Conservation (phyloP, 1,140 invertebrate species). For the Tachypleus tridentatus region DNA sequence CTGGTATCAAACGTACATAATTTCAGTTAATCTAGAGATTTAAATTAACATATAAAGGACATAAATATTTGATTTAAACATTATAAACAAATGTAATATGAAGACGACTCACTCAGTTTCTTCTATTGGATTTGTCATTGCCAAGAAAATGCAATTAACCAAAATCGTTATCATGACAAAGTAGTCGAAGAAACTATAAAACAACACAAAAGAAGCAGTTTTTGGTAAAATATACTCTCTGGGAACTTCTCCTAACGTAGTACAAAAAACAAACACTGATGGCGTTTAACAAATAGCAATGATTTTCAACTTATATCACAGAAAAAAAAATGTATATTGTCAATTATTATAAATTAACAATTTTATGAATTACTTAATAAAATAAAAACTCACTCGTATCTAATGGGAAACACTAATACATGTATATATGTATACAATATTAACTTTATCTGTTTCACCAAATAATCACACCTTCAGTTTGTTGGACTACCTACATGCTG, state of each 20-base stretch:
- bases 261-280: neutral
- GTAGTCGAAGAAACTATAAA: conserved; percentile 68
- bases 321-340: too few species aligned
- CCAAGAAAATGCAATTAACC: conserved; percentile 92
- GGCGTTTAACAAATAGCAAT: neutral
- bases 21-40: neutral
- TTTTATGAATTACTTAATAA: too few species aligned
- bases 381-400: too few species aligned
- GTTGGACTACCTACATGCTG: too few species aligned
- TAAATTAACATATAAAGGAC: neutral
- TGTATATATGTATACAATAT: too few species aligned
- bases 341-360: too few species aligned
- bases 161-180: conserved; percentile 91
- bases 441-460: too few species aligned
- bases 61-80: neutral
- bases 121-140: conserved; percentile 82
- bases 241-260: neutral
- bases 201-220: conserved; percentile 5
- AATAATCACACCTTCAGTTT: too few species aligned
- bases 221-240: conserved; percentile 17
- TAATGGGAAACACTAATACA: too few species aligned
- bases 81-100: neutral
- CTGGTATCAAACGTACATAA: neutral
- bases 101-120: conserved; percentile 75
- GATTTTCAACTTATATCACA: too few species aligned